Evolutionary conservation across 1,140 invertebrate species (phyloP).

Genomic region (Tetranychus cinnabarinus): DNA sequence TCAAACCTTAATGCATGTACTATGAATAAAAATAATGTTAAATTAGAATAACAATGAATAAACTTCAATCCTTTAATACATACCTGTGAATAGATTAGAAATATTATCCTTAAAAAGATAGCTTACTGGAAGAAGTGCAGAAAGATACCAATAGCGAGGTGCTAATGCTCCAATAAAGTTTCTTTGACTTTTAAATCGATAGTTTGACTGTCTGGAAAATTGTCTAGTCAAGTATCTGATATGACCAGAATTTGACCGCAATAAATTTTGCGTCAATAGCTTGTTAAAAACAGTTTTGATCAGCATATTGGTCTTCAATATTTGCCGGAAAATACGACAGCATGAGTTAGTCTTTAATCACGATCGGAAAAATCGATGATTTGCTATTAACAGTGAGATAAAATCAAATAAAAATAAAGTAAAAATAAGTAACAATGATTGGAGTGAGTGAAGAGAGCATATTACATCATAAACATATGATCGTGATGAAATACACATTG

Average conservation of each 20-base stretch:
- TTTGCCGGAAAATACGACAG: no score
- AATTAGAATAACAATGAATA: not conserved
- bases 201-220: not conserved
- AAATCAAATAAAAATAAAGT: not conserved
- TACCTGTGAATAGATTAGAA: not conserved
- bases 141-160: not conserved
- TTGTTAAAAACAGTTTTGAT: no score
- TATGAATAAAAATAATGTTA: not conserved
- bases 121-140: not conserved
- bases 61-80: not conserved
- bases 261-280: no score
- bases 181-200: not conserved
- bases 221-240: not conserved
- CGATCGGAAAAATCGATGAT: no score
- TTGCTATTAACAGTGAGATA: no score
- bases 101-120: not conserved
- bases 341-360: no score
- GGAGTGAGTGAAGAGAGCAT: no score
- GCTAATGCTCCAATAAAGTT: not conserved
- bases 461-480: no score
- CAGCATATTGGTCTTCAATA: no score
- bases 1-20: not conserved
- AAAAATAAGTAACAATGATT: not conserved
- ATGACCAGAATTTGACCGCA: not conserved
- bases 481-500: no score